phyloP scores from a whole-genome alignment of 2,797 vertebrate species.

The Aselliscus stoliczkanus region DNA sequence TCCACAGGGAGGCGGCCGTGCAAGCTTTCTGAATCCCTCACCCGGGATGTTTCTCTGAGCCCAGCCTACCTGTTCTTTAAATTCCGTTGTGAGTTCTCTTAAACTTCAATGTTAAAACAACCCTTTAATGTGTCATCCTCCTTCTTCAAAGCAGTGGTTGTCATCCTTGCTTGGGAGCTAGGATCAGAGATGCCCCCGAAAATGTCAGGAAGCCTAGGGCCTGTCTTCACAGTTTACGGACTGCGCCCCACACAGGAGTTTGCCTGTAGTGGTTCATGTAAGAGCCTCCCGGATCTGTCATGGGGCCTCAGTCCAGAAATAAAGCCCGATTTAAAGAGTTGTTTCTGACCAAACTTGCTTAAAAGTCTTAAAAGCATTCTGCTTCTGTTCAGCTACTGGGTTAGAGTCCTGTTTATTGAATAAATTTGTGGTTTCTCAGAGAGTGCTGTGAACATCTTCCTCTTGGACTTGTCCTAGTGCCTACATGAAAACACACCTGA shows the following conservation, averaged over 20 bases:
- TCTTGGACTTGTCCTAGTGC: neutral
- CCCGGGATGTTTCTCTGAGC: neutral
- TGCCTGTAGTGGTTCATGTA: no score
- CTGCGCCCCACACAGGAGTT: neutral
- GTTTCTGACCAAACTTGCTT: neutral
- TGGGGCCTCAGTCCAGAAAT: neutral
- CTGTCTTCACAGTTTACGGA: neutral
- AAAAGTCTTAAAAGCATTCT: neutral
- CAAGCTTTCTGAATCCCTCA: neutral
- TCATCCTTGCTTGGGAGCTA: neutral
- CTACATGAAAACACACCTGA: neutral
- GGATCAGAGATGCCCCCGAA: neutral
- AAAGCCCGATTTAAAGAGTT: neutral
- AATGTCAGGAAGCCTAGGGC: neutral
- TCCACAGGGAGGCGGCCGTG: neutral
- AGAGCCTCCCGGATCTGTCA: neutral
- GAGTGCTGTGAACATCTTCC: neutral
- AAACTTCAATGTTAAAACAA: neutral
- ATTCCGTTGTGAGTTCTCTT: neutral
- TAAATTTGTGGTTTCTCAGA: neutral
- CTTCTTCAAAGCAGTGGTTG: neutral
- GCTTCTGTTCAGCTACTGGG: neutral
- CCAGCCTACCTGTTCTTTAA: neutral
- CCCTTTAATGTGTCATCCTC: neutral
- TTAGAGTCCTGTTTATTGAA: constrained; percentile 12